These are phyloP conservation scores for Drosophila mimica DNA, from an alignment of 2,888 invertebrate genomes.

Conservation along the genomic window DNA sequence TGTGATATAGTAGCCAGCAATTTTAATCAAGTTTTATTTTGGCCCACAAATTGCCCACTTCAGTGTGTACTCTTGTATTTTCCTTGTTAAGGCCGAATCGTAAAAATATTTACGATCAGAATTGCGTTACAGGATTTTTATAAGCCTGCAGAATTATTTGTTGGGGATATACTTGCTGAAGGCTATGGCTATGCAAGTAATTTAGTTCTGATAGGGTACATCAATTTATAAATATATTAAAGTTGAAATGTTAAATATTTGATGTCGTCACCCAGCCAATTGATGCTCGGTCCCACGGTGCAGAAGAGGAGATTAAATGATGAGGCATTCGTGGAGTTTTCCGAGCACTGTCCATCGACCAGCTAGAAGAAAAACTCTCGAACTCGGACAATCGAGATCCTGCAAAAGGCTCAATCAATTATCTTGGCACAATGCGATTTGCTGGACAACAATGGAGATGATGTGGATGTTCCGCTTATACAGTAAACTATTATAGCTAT, in stretches of 20 bases:
- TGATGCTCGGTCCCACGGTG: constrained; percentile 86
- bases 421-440: constrained; percentile 89
- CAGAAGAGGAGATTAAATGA: constrained; percentile 89
- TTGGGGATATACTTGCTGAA: neutral
- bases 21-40: constrained; percentile 39
- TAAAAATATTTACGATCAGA: neutral
- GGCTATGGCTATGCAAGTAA: neutral
- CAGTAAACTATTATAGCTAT: neutral
- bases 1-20: constrained; percentile 17
- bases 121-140: neutral
- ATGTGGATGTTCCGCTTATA: constrained; percentile 57
- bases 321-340: constrained; percentile 87
- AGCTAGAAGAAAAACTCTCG: constrained; percentile 60
- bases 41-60: neutral
- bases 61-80: neutral
- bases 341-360: constrained; percentile 87
- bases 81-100: neutral
- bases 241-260: neutral
- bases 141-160: neutral
- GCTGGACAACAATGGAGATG: constrained; percentile 84
- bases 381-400: constrained; percentile 86
- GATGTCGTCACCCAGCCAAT: constrained; percentile 7
- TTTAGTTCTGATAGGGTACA: neutral
- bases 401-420: constrained; percentile 92
- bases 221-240: neutral